phyloP scores from a whole-genome alignment of 2,888 invertebrate species.

The Ectropis crepuscularia region DNA sequence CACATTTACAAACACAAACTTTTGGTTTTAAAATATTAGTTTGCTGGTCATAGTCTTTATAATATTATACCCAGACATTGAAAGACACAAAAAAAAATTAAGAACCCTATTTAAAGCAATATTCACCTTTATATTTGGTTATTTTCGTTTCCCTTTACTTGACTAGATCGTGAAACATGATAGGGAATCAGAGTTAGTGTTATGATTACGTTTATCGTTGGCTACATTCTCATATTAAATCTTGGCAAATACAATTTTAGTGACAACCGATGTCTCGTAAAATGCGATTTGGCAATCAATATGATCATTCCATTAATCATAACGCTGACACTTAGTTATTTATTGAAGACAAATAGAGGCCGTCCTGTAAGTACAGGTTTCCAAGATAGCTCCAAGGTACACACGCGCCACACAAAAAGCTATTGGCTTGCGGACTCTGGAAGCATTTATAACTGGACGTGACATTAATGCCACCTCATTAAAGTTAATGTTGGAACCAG shows the following conservation, averaged over 20 bases:
- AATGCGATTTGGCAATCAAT: constrained; percentile 61
- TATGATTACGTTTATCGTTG: constrained; percentile 24
- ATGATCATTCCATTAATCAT: constrained; percentile 66
- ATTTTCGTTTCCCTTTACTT: no score
- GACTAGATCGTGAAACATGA: constrained; percentile 23
- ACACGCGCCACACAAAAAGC: constrained; percentile 51
- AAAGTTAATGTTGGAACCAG: constrained; percentile 41
- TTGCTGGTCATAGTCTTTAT: no score
- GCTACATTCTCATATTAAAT: constrained; percentile 40
- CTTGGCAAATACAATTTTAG: constrained; percentile 58
- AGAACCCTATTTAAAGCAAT: constrained; percentile 42
- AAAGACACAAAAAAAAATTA: constrained; percentile 21
- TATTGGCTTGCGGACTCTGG: constrained; percentile 52
- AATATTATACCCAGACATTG: no score
- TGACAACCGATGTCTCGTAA: constrained; percentile 52
- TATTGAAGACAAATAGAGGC: constrained; percentile 65
- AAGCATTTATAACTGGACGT: constrained; percentile 52
- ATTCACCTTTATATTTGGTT: constrained; percentile 21
- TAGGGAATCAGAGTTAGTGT: constrained; percentile 16
- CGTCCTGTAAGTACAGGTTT: constrained; percentile 44
- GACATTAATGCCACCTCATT: constrained; percentile 51
- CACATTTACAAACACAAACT: no score
- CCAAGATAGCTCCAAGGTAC: constrained; percentile 44
- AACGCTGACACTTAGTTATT: constrained; percentile 62
- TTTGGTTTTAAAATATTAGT: no score